These are phyloP conservation scores for Rafetus swinhoei DNA, from an alignment of 2,113 vertebrate genomes.

Conservation along the genomic window DNA sequence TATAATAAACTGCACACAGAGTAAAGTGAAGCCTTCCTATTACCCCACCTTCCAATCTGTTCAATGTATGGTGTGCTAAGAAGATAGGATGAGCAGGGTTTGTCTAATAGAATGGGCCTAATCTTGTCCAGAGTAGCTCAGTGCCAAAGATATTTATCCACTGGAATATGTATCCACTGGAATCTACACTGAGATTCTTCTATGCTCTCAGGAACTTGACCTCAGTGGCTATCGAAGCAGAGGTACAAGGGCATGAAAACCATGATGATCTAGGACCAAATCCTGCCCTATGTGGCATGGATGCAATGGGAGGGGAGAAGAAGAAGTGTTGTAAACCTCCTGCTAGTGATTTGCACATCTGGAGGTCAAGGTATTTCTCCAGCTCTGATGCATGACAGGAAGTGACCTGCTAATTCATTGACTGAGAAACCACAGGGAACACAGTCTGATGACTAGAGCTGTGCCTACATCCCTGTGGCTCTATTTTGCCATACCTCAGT, in stretches of 20 bases:
- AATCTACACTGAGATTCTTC: neutral
- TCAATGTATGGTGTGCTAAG: neutral
- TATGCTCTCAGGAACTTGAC: constrained; percentile 24
- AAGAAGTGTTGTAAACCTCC: neutral
- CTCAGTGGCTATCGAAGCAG: neutral
- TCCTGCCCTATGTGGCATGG: neutral
- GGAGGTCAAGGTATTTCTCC: neutral
- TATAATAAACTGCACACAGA: neutral
- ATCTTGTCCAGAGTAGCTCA: neutral
- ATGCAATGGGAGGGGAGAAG: neutral
- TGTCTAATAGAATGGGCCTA: neutral
- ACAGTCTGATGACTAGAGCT: neutral
- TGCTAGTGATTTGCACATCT: neutral
- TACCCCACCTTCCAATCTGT: neutral
- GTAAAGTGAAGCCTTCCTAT: neutral
- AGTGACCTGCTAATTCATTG: neutral
- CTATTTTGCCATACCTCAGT: neutral
- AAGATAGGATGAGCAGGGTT: neutral
- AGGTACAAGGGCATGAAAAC: neutral
- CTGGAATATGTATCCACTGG: neutral
- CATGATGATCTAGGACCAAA: neutral
- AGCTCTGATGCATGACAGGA: neutral
- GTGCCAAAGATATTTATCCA: neutral
- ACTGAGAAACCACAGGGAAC: neutral
- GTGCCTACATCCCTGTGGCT: neutral